A percentile compares a stretch with the other conserved stretches of the same genome.
Conservation (phyloP, 1,140 invertebrate genomes). For the Drosophila parabipectinata region DNA sequence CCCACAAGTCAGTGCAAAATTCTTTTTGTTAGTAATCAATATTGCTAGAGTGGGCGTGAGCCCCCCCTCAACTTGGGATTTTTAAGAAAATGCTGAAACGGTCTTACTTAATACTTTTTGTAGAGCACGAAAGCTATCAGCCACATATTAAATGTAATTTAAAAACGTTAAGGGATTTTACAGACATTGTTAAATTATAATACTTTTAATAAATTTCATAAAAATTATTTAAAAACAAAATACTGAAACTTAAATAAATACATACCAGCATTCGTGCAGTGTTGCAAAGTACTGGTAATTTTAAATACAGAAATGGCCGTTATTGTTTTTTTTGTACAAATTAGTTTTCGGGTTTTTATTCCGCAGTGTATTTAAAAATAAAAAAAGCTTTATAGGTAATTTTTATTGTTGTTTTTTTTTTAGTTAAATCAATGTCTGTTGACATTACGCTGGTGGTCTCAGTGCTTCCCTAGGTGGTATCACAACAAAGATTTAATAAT, state of each 20-base stretch:
- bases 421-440: conserved; percentile 10
- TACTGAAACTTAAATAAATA: neutral
- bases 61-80: too few relatives aligned
- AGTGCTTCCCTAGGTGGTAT: conserved; percentile 23
- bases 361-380: conserved; percentile 14
- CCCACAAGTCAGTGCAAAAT: conserved; percentile 37
- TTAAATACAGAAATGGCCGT: neutral
- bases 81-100: too few relatives aligned
- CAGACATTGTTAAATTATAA: too few relatives aligned
- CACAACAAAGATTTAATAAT: conserved; percentile 31
- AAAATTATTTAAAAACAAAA: neutral
- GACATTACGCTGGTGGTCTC: neutral
- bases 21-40: conserved; percentile 71
- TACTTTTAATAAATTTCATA: neutral
- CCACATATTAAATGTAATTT: too few relatives aligned
- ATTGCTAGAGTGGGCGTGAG: conserved; percentile 7
- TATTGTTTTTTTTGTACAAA: neutral
- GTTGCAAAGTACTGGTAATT: conserved; percentile 5
- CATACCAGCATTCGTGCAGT: neutral
- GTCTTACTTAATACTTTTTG: too few relatives aligned
- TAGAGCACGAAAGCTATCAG: too few relatives aligned
- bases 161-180: too few relatives aligned
- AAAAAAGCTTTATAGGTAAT: conserved; percentile 37
- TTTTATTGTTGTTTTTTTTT: conserved; percentile 26
- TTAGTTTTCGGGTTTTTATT: conserved; percentile 1